phyloP scores from a whole-genome alignment of 1,140 invertebrate genomes.

The Neoseiulus cucumeris region DNA sequence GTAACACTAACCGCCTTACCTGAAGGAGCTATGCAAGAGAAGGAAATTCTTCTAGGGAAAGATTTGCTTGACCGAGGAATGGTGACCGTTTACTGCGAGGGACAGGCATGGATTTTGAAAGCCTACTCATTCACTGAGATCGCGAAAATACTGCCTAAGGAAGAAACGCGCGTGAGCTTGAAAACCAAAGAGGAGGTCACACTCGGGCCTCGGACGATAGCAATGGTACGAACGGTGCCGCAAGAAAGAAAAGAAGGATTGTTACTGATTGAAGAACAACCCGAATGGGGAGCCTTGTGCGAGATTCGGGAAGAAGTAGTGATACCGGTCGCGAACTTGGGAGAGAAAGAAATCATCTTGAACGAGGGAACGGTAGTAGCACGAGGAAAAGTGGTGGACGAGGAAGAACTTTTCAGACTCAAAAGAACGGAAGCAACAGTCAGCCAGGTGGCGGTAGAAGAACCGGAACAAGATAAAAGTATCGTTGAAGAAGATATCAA shows the following conservation, averaged over 20 bases:
- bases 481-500: neutral
- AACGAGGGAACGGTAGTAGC: neutral
- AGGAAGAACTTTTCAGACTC: neutral
- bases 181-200: neutral
- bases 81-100: neutral
- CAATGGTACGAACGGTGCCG: neutral
- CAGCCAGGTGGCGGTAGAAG: neutral
- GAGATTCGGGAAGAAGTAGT: neutral
- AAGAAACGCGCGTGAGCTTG: too few species aligned
- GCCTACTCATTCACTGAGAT: neutral
- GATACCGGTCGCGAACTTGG: neutral
- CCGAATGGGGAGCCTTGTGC: neutral
- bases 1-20: neutral
- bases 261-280: neutral
- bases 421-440: neutral
- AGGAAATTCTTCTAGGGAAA: neutral
- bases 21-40: neutral
- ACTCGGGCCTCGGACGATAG: neutral
- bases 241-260: neutral
- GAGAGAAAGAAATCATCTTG: neutral
- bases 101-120: neutral
- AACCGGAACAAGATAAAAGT: neutral
- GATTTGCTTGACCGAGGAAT: neutral
- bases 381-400: neutral
- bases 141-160: neutral